phyloP scores from a whole-genome alignment of 23 tunicate genomes.

The Trididemnum nubilum region DNA sequence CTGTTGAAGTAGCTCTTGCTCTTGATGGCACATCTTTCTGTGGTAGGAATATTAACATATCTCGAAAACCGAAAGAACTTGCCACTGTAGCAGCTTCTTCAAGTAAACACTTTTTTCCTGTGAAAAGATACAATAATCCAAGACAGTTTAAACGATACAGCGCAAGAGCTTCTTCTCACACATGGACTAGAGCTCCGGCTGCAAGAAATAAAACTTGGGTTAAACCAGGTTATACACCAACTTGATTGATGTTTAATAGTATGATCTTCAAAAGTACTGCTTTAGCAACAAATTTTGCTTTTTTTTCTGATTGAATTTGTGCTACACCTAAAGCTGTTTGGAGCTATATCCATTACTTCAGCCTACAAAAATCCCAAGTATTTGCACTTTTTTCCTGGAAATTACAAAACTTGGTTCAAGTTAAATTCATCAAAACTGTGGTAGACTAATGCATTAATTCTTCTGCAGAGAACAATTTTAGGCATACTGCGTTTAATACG shows the following conservation, averaged over 20 bases:
- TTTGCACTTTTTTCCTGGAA: too few species aligned
- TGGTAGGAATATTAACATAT: slow-evolving; percentile 53
- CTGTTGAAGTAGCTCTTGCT: slow-evolving; percentile 72
- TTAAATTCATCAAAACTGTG: too few species aligned
- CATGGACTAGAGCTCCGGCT: not conserved
- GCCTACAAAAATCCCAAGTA: too few species aligned
- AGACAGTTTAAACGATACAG: slow-evolving; percentile 3
- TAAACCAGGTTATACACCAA: slow-evolving; percentile 58
- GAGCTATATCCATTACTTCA: too few species aligned
- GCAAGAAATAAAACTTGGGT: slow-evolving; percentile 85
- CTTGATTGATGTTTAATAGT: not conserved
- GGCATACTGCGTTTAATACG: too few species aligned
- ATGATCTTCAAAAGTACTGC: too few species aligned
- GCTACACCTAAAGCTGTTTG: too few species aligned
- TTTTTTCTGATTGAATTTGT: too few species aligned
- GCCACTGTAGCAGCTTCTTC: not conserved
- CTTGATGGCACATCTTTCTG: slow-evolving; percentile 71
- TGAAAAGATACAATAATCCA: not conserved
- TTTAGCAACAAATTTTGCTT: too few species aligned
- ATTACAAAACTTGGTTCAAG: too few species aligned
- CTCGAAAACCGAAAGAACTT: slow-evolving; percentile 35
- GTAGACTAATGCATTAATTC: too few species aligned
- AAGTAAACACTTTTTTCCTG: not conserved
- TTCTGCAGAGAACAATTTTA: too few species aligned
- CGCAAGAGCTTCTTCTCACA: not conserved